Percentiles rank a stretch among this genome's conserved stretches.
Evolutionary conservation across 64 coral and sea anemone genomes (phyloP).

Genomic region (Porites australiensis): DNA sequence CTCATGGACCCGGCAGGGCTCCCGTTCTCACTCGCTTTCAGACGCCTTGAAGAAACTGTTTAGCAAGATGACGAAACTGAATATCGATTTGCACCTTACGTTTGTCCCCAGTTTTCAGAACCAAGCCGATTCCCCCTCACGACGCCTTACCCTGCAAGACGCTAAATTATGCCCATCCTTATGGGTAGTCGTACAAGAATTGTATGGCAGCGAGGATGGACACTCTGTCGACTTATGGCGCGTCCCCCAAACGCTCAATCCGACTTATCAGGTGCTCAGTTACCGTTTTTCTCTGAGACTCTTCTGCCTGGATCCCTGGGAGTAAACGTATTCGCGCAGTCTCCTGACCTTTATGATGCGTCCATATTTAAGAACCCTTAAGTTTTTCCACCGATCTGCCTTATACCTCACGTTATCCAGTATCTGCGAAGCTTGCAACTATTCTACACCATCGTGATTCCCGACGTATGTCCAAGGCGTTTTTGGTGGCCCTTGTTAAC

Average conservation of each 20-base stretch:
- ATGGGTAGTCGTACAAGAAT: background rate
- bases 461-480: conserved; percentile 21
- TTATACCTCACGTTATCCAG: background rate
- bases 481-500: conserved; percentile 37
- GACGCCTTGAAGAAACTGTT: conserved; percentile 19
- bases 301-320: background rate
- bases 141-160: background rate
- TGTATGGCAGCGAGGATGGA: background rate
- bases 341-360: background rate
- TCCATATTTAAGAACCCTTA: background rate
- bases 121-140: background rate
- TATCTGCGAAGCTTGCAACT: background rate
- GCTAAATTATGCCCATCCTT: conserved; percentile 1
- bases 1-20: conserved; percentile 8
- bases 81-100: conserved; percentile 4
- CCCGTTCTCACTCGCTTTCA: background rate
- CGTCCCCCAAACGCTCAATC: conserved; percentile 6
- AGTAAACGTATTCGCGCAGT: conserved; percentile 17
- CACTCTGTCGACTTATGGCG: conserved; percentile 56
- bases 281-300: background rate
- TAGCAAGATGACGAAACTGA: conserved; percentile 1
- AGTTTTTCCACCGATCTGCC: background rate
- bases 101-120: background rate
- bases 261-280: background rate
- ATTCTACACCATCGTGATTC: conserved; percentile 11